These are phyloP conservation scores for Heteropelma amictum DNA, from an alignment of 2,888 invertebrate genomes.

Conservation along the genomic window DNA sequence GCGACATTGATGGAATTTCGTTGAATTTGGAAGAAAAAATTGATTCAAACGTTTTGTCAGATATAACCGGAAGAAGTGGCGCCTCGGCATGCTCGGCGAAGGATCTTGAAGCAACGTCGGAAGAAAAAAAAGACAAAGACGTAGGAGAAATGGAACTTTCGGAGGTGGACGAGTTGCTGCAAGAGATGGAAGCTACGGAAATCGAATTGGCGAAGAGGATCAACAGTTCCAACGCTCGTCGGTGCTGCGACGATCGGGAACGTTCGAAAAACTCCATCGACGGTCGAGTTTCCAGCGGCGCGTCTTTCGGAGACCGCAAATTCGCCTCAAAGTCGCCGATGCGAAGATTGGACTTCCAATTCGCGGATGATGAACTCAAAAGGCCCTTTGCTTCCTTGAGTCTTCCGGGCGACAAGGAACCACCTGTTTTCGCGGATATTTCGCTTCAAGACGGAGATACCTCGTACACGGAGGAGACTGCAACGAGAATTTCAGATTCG, in stretches of 20 bases:
- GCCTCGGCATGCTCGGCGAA: not conserved
- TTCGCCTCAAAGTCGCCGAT: conserved; percentile 19
- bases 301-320: not conserved
- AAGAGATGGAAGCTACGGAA: conserved; percentile 77
- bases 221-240: conserved; percentile 30
- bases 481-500: conserved; percentile 66
- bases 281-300: not conserved
- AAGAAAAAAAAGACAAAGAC: conserved; percentile 53
- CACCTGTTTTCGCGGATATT: conserved; percentile 62
- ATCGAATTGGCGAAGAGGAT: conserved; percentile 71
- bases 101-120: conserved; percentile 59
- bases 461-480: conserved; percentile 58
- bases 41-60: not conserved
- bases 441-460: conserved; percentile 63
- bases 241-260: conserved; percentile 26
- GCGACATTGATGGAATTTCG: no score
- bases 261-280: not conserved
- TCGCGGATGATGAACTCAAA: conserved; percentile 28
- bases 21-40: not conserved
- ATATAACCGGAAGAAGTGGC: not conserved
- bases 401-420: conserved; percentile 53
- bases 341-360: conserved; percentile 58
- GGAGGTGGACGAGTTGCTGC: conserved; percentile 77
- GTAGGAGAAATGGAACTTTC: conserved; percentile 72
- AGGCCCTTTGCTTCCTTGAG: conserved; percentile 6